Base-by-base conservation (phyloP, 2,888 invertebrate species). In the Elysia crispata region DNA sequence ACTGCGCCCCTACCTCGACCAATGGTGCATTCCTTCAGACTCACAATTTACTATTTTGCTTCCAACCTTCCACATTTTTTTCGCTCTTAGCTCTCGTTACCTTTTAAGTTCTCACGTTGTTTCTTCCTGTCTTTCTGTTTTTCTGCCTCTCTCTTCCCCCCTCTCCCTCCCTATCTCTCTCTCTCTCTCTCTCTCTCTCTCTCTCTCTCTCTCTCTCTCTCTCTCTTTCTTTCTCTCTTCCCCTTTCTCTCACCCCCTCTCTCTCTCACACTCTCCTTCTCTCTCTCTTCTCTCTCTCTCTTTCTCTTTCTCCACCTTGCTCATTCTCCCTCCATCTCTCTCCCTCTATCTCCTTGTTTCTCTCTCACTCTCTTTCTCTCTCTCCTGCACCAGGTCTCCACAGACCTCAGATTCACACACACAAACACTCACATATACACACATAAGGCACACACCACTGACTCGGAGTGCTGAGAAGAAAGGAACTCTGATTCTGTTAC, bases 151-250 rank as follows among this genome's bases (percentile, higher is more conserved):
- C 60, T 60, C 23, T 60, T 23, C 15, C 23, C 3, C 30, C 67
- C 23, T 66, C 67, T 66, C 15, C 25, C 28, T 66, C 25, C 25
- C 67, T 23, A 25, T 66, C 67, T 66, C 23, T 6, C 67, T 66
- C 5, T 23, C 25, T 66, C 6, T 15, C 25, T 66, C 6, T 66
- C 8, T 66, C 6, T 66, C 25, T 66, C 25, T 66, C 67, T 66
- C 25, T 66, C 67, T 66, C 67, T 66, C 67, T 66, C 67, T 66
- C 67, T 66, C 67, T 66, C 67, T 66, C 67, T 66, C 67, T 23
- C 25, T 23, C 67, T 66, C 67, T 66, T 6, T 66, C 67, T 66
- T 25, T 66, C 67, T 23, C 8, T 66, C 67, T 15, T 28, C 25
- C 67, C 25, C 67, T 15, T 28, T 23, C 31, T 6, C 18, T 30